Evolutionary conservation across 2,113 vertebrate genomes (phyloP), one percentile per base, ranked within the genome.

Genomic region (Saguinus midas): DNA sequence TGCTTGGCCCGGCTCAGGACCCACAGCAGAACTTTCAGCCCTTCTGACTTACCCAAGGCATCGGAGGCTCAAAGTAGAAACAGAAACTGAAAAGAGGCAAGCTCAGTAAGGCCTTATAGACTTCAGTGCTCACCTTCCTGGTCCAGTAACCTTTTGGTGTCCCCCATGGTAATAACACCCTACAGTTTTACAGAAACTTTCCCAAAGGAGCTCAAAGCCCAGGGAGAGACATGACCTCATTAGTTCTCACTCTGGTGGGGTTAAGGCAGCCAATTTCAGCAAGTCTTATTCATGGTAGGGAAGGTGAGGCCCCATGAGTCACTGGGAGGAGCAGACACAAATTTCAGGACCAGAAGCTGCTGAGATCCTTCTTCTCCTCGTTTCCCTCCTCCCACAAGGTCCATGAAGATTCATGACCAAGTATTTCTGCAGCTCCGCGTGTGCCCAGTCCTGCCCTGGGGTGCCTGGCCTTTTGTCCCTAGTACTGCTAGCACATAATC

Each of bases 161-260:
- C 57, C 79, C 57, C 32, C 3, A 0, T 8, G 43, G 57, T 87
- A 90, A 87, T 95, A 89, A 96, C 27, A 79, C 79, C 82, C 76
- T 80, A 10, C 3, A 72, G n/a, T 82, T 97, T 95, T 90, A 97
- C 23, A 95, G 90, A 52, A 55, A 45, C 80, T 70, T 75, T 97
- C 96, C 85, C 90, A 92, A 95, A 95, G 90, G 70, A 73, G 52
- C 92, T 93, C 89, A 90, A 92, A 94, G 95, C 55, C 57, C 5
- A 10, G 35, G n/a, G 43, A 35, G 84, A 93, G 84, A 72, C n/a
- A 55, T 68, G 37, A 80, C 64, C 57, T 79, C 80, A 58, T 57
- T 27, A 25, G 48, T 7, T 48, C 58, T 61, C n/a, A 1, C 72
- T 52, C 68, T 66, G 68, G 64, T 14, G 21, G 78, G 84, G 52